These are phyloP conservation scores for Corythoichthys intestinalis DNA, from an alignment of 2,113 vertebrate genomes.

Conservation along the genomic window DNA sequence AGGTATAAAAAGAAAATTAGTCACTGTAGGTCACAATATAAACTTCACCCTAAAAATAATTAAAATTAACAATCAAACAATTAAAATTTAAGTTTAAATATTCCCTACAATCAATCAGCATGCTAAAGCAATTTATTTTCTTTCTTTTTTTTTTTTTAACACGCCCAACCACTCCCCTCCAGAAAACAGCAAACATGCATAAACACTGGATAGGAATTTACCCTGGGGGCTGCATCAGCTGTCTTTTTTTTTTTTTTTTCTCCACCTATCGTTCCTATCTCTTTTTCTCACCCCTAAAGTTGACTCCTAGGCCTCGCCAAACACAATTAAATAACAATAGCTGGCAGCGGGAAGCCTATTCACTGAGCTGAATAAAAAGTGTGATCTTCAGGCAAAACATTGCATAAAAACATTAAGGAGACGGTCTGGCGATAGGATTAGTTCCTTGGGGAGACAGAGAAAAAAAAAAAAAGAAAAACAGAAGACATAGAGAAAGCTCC, in stretches of 20 bases:
- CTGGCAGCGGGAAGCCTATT: constrained; percentile 28
- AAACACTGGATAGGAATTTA: constrained; percentile 43
- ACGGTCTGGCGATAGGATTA: constrained; percentile 49
- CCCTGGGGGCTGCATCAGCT: constrained; percentile 44
- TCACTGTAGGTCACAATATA: background rate
- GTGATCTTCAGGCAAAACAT: constrained; percentile 53
- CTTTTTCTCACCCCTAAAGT: constrained; percentile 42
- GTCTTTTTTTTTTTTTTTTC: constrained; percentile 23
- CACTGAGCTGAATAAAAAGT: constrained; percentile 43
- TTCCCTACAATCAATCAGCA: background rate
- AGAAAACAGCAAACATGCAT: background rate
- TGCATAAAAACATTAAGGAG: constrained; percentile 55
- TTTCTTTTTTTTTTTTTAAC: background rate
- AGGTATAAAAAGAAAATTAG: background rate
- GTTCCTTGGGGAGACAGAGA: background rate
- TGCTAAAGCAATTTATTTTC: background rate
- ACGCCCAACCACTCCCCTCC: background rate
- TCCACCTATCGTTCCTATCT: constrained; percentile 50
- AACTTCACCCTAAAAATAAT: background rate
- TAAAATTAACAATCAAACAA: background rate
- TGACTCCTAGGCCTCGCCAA: constrained; percentile 22
- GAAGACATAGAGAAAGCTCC: constrained; percentile 10
- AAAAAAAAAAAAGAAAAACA: background rate
- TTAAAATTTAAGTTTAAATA: constrained; percentile 7
- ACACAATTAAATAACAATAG: constrained; percentile 57